These are phyloP conservation scores for Esperia sulphurella DNA, from an alignment of 2,888 invertebrate species.

Conservation along the genomic window DNA sequence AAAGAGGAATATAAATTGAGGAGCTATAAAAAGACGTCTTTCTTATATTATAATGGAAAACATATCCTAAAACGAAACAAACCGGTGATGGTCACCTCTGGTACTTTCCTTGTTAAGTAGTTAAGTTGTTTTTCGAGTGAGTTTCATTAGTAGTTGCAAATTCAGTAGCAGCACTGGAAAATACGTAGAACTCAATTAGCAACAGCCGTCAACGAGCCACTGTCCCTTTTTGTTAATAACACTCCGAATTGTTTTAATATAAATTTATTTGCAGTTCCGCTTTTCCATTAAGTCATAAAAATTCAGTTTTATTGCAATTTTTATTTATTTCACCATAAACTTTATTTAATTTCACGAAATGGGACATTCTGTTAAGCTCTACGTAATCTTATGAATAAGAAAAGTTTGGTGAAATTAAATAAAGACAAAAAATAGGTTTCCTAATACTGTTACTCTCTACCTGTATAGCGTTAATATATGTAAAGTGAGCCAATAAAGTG, in stretches of 20 bases:
- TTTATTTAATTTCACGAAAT: not conserved
- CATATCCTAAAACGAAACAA: too few species aligned
- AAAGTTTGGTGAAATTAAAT: too few species aligned
- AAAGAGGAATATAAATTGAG: too few species aligned
- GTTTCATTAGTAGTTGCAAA: not conserved
- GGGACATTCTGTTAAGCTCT: not conserved
- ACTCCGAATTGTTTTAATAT: conserved; percentile 8
- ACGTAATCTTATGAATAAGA: too few species aligned
- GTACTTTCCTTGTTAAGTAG: too few species aligned
- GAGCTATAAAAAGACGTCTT: too few species aligned
- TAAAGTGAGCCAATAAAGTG: too few species aligned
- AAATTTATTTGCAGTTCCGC: conserved; percentile 8
- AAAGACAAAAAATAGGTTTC: too few species aligned
- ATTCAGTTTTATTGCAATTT: not conserved
- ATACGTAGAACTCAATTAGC: conserved; percentile 20
- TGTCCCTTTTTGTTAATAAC: conserved; percentile 7
- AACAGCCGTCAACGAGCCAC: conserved; percentile 5
- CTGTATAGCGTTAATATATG: too few species aligned
- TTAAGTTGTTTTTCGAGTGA: not conserved
- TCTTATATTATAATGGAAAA: too few species aligned
- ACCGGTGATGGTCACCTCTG: too few species aligned
- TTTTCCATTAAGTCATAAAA: conserved; percentile 3
- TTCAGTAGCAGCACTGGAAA: conserved; percentile 13
- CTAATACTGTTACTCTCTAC: too few species aligned
- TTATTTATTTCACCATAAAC: not conserved